Evolutionary conservation across 2,888 invertebrate species (phyloP), one percentile per base, ranked within the genome.

Genomic region (Amphipyra tragopoginis): DNA sequence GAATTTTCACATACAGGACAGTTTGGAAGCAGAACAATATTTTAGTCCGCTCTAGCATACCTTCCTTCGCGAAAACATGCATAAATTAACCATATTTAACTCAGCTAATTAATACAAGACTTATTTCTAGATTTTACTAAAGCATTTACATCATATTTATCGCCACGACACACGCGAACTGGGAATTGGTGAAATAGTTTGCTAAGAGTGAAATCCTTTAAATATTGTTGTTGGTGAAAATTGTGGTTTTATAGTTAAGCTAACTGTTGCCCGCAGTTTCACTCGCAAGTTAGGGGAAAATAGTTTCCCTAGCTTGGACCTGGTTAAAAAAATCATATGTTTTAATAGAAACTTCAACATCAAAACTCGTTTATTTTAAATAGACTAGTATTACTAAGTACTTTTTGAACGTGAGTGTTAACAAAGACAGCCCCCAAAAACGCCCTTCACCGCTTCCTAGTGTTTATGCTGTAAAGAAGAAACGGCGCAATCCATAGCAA

Each of bases 91-190:
- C 43, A 72, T 75, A 75, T 75, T 75, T 70, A 79, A 72, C 60
- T 74, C 50, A 47, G 51, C 61, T 79, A 79, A 79, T 80, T 80
- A 79, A 79, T 79, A 79, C 75, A 42, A 75, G 75, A 79, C 67
- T 77, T 79, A 79, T 78, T 79, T 77, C 72, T 75, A 80, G 75
- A 75, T 77, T 80, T 80, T 71, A 67, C 52, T 60, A 49, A 66
- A 62, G 58, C 69, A 72, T 79, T 78, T 72, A 77, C 77, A 80
- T 75, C 79, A 80, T 80, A 79, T 80, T 77, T 77, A 79, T 79
- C 75, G 72, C 80, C 43, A 26, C 34, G 38, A 51, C 29, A 68
- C 79, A 78, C 79, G 78, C 78, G 43, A 78, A 0, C 13, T 39
- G 48, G 56, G 42, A 73, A 76, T 76, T 65, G 69, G 65, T 53